phyloP scores from a whole-genome alignment of 1,140 invertebrate genomes.

The Hycleus cichorii region DNA sequence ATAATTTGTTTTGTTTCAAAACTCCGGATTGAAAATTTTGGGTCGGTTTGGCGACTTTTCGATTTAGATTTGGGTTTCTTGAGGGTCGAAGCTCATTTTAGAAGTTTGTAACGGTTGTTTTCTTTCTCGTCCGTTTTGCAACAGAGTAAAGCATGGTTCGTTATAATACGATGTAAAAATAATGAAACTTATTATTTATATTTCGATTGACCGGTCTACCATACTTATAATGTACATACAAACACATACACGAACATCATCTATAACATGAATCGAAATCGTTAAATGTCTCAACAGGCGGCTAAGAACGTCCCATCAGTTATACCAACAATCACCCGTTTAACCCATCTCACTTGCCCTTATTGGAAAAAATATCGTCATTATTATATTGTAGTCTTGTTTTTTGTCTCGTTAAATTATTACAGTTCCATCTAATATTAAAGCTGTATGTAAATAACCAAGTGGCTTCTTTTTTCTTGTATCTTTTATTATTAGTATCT shows the following conservation, averaged over 20 bases:
- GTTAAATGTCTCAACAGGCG: slow-evolving; percentile 17
- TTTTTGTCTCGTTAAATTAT: background rate
- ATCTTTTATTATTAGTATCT: background rate
- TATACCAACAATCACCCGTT: background rate
- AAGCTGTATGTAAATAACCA: slow-evolving; percentile 8
- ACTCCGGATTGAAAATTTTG: no score
- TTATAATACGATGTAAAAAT: background rate
- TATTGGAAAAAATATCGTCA: background rate
- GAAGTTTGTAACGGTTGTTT: no score
- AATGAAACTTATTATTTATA: background rate
- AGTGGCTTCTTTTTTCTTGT: no score
- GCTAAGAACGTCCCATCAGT: slow-evolving; percentile 1
- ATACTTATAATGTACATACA: background rate
- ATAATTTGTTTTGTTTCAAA: no score
- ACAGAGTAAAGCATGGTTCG: no score
- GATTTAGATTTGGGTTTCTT: no score
- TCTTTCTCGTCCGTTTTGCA: no score
- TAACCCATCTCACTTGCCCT: background rate
- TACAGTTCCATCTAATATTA: slow-evolving; percentile 10
- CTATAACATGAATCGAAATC: slow-evolving; percentile 10
- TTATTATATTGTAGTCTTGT: background rate
- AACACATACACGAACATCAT: background rate
- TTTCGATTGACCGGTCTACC: background rate
- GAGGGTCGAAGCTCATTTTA: no score
- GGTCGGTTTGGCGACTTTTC: no score